Evolutionary conservation across 2,113 vertebrate species (phyloP).

Genomic region (Nibea coibor): DNA sequence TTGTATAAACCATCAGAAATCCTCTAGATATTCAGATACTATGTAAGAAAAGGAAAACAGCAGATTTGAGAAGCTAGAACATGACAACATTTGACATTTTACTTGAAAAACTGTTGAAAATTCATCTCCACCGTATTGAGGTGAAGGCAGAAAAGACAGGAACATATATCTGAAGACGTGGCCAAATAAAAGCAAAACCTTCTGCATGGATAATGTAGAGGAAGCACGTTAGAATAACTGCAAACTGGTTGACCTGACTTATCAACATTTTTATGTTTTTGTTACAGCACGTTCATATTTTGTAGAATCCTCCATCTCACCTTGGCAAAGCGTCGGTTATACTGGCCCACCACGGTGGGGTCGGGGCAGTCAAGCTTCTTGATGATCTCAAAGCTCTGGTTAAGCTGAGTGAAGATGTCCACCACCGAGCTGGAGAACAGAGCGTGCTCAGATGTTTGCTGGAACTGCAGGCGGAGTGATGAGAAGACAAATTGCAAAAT

Average conservation of each 20-base stretch:
- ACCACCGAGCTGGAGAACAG: slow-evolving; percentile 99
- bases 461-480: slow-evolving; percentile 86
- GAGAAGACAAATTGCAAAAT: neutral
- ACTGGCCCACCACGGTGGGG: slow-evolving; percentile 89
- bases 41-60: neutral
- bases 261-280: no score
- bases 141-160: no score
- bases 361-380: slow-evolving; percentile 97
- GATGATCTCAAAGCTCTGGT: slow-evolving; percentile 98
- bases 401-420: slow-evolving; percentile 98
- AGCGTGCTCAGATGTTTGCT: slow-evolving; percentile 96
- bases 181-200: neutral
- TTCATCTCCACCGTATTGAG: no score
- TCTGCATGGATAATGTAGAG: neutral
- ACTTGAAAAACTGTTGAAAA: neutral
- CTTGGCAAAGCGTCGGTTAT: slow-evolving; percentile 95
- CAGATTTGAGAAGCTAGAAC: neutral
- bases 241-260: neutral
- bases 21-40: no score
- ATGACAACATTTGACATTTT: neutral
- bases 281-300: neutral
- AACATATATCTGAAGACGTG: neutral
- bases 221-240: no score
- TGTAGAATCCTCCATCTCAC: slow-evolving; percentile 71
- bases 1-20: neutral